These are phyloP conservation scores for Saturnia japonica DNA, from an alignment of 2,888 invertebrate species.

Conservation along the genomic window DNA sequence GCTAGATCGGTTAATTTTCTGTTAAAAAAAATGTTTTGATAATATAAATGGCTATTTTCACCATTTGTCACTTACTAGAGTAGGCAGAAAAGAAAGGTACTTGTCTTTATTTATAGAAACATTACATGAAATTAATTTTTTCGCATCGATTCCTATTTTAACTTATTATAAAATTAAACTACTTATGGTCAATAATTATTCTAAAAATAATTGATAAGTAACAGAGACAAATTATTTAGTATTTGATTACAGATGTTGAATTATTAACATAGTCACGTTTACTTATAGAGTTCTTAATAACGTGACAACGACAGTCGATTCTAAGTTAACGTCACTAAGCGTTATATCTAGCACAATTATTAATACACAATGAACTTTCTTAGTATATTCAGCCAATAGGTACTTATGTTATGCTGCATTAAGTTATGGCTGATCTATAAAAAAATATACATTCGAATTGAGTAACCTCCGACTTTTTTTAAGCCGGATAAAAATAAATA, in stretches of 20 bases:
- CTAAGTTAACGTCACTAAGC: not conserved
- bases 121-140: not conserved
- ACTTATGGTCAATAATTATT: not conserved
- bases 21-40: not conserved
- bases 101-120: not conserved
- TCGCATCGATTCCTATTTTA: not conserved
- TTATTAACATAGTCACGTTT: not conserved
- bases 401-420: too few species aligned
- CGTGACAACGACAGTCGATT: not conserved
- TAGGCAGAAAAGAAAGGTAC: not conserved
- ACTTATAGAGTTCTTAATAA: not conserved
- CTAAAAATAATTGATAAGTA: not conserved
- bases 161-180: not conserved
- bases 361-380: not conserved
- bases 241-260: not conserved
- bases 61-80: not conserved
- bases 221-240: not conserved
- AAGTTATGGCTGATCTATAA: too few species aligned
- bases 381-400: too few species aligned
- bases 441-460: too few species aligned
- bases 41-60: not conserved
- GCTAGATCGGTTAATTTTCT: not conserved
- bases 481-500: too few species aligned
- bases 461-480: too few species aligned
- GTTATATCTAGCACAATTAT: not conserved